Conservation (phyloP, 2,797 vertebrate species). For the Austrolebias charrua region DNA sequence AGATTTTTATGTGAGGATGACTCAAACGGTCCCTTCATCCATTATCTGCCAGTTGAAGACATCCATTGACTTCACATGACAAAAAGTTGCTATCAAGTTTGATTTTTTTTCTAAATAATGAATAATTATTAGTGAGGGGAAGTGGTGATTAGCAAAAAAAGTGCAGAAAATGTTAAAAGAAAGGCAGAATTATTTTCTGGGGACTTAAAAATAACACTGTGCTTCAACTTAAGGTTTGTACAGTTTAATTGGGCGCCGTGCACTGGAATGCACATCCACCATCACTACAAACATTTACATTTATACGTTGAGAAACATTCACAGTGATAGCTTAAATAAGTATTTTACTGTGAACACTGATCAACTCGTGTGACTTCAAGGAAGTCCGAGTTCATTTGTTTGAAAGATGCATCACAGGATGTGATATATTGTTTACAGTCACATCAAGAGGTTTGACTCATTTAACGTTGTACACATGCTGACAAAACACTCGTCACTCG, state of each 20-base stretch:
- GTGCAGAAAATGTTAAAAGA: not conserved
- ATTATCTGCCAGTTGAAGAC: slow-evolving; percentile 18
- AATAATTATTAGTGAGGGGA: not conserved
- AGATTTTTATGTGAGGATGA: slow-evolving; percentile 33
- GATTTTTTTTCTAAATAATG: not conserved
- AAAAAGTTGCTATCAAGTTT: slow-evolving; percentile 14
- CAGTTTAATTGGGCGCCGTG: not conserved
- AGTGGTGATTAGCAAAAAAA: not conserved
- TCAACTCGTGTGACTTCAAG: not conserved
- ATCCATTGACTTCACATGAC: slow-evolving; percentile 12
- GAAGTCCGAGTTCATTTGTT: slow-evolving; percentile 29
- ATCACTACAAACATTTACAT: not conserved
- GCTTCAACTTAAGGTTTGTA: no score
- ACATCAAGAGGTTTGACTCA: slow-evolving; percentile 43
- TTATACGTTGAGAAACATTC: not conserved
- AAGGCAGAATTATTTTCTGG: slow-evolving; percentile 1
- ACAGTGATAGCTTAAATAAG: not conserved
- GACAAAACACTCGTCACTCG: slow-evolving; percentile 6
- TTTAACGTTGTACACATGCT: slow-evolving; percentile 14
- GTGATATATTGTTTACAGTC: slow-evolving; percentile 16
- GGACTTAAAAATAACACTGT: not conserved
- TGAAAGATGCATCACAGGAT: slow-evolving; percentile 26
- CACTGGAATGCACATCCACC: slow-evolving; percentile 1
- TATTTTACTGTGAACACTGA: slow-evolving; percentile 4
- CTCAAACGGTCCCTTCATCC: slow-evolving; percentile 27